Conservation (phyloP, 2,888 invertebrate genomes). For the Tricholauxania praeusta region DNA sequence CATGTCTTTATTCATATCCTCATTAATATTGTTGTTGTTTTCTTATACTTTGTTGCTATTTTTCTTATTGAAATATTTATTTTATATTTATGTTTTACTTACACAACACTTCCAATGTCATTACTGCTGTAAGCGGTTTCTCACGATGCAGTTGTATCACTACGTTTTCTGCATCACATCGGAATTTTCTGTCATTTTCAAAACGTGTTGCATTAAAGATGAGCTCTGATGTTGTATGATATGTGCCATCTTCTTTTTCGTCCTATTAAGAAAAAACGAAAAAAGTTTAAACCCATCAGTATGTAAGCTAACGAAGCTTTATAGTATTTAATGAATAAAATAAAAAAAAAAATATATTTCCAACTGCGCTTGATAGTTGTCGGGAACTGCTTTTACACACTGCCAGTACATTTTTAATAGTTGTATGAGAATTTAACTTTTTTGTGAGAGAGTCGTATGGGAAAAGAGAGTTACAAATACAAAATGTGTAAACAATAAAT, state of each 20-base stretch:
- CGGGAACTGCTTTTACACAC: too few species aligned
- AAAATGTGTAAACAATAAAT: too few species aligned
- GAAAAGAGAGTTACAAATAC: too few species aligned
- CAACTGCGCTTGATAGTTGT: too few species aligned
- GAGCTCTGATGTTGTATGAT: slow-evolving; percentile 81
- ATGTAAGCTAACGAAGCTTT: too few species aligned
- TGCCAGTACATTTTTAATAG: too few species aligned
- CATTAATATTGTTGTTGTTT: slow-evolving; percentile 7
- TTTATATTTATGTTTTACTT: slow-evolving; percentile 68
- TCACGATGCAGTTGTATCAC: slow-evolving; percentile 81
- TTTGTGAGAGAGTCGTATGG: too few species aligned
- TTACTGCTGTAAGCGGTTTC: slow-evolving; percentile 79
- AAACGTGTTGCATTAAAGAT: slow-evolving; percentile 84
- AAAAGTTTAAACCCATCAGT: neutral
- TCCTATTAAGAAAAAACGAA: slow-evolving; percentile 67
- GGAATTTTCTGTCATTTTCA: slow-evolving; percentile 83
- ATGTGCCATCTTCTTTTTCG: slow-evolving; percentile 77
- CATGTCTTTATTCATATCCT: neutral
- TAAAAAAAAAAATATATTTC: too few species aligned
- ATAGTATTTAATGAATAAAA: neutral
- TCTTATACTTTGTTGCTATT: neutral
- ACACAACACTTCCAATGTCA: slow-evolving; percentile 88
- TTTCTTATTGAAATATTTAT: slow-evolving; percentile 22
- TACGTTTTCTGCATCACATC: slow-evolving; percentile 85
- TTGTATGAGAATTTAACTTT: too few species aligned